These are phyloP conservation scores for Ptychodera flava DNA, from an alignment of 35 echinoderm and acorn worm species.

Conservation along the genomic window DNA sequence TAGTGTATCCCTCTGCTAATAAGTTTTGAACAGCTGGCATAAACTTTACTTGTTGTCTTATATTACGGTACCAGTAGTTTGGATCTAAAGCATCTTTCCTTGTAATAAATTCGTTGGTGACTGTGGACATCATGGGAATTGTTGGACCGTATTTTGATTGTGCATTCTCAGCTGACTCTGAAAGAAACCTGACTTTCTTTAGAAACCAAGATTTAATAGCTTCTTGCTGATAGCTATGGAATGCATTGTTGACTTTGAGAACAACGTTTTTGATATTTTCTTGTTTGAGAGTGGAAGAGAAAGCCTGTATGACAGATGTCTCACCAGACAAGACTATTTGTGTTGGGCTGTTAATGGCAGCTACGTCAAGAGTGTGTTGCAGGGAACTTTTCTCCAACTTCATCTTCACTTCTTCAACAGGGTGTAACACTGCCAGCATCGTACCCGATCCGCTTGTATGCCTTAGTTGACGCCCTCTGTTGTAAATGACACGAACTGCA, in stretches of 20 bases:
- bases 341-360: slow-evolving; percentile 41
- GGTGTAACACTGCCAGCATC: slow-evolving; percentile 43
- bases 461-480: slow-evolving; percentile 23
- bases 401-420: slow-evolving; percentile 22
- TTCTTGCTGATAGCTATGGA: slow-evolving; percentile 80
- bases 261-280: slow-evolving; percentile 30
- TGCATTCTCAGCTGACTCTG: not conserved
- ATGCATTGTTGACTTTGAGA: slow-evolving; percentile 72
- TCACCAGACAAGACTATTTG: slow-evolving; percentile 69
- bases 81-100: not conserved
- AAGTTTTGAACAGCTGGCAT: slow-evolving; percentile 20
- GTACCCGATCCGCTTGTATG: slow-evolving; percentile 44
- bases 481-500: slow-evolving; percentile 37
- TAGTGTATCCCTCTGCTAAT: slow-evolving; percentile 26
- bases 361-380: slow-evolving; percentile 30
- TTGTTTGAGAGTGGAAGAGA: slow-evolving; percentile 18
- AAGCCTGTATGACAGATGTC: slow-evolving; percentile 2
- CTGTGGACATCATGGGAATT: slow-evolving; percentile 58
- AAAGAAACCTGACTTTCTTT: not conserved
- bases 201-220: slow-evolving; percentile 34
- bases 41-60: slow-evolving; percentile 34
- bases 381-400: not conserved
- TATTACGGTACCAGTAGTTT: slow-evolving; percentile 56
- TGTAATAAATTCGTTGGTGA: slow-evolving; percentile 24
- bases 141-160: not conserved